Evolutionary conservation across 2,888 invertebrate genomes (phyloP).

Genomic region (Sarcophaga variegata): DNA sequence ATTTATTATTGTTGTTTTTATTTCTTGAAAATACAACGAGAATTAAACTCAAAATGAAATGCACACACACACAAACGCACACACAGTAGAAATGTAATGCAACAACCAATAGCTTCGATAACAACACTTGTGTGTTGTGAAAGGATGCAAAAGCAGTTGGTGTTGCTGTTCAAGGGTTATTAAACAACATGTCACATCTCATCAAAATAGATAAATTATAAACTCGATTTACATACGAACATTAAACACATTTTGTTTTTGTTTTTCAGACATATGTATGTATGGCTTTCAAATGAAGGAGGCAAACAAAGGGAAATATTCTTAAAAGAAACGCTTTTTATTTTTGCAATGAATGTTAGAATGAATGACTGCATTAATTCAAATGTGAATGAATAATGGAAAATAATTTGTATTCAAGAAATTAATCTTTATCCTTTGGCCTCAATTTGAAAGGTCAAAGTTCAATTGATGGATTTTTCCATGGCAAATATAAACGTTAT

Average conservation of each 20-base stretch:
- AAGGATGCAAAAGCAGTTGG: constrained; percentile 13
- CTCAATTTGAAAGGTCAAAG: constrained; percentile 3
- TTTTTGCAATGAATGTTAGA: too few species aligned
- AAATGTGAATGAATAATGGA: neutral
- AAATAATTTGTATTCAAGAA: neutral
- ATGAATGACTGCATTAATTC: neutral
- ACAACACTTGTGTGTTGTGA: neutral
- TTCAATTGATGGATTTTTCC: neutral
- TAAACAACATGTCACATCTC: constrained; percentile 57
- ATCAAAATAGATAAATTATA: constrained; percentile 50
- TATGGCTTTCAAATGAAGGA: neutral
- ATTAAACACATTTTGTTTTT: neutral
- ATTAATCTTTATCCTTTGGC: neutral
- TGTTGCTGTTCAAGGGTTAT: constrained; percentile 50
- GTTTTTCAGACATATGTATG: neutral
- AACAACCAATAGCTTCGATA: neutral
- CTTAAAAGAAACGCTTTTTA: too few species aligned
- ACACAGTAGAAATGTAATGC: neutral
- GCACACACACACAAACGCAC: neutral
- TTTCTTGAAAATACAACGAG: neutral
- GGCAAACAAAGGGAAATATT: too few species aligned
- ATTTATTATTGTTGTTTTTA: constrained; percentile 47
- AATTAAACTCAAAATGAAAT: constrained; percentile 32
- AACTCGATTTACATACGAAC: constrained; percentile 19
- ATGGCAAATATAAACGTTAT: too few species aligned